Evolutionary conservation across 2,113 vertebrate species (phyloP), one percentile per base, ranked within the genome.

Genomic region (Symphodus melops): DNA sequence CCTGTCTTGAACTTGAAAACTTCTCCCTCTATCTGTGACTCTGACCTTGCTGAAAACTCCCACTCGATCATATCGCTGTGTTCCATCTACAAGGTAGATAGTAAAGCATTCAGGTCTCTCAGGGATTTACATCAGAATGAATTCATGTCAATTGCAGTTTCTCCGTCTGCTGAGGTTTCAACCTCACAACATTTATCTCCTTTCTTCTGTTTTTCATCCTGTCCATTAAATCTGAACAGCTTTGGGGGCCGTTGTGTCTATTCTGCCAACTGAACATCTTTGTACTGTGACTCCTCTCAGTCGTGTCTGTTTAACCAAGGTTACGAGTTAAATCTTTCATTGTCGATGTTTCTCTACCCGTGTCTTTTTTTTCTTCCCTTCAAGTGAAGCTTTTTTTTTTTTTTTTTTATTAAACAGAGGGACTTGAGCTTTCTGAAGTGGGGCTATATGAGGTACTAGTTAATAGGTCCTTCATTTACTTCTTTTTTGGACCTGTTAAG

Each of bases 41-140:
- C 8, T 75, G 75, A 83, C 88, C 86, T 89, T 82, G 82, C 64
- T 71, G 57, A 9, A 36, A 68, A 62, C 81, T 53, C 23, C 9
- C 52, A 46, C 70, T 64, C 33, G 44, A 33, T 33, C 19, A 7
- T 56, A 28, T 69, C 8, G 46, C 16, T 8, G 46, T 48, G 16
- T 48, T 90, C 61, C 62, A 79, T 88, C 82, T 51, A 77, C 49
- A 21, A 23, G 23, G 51, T 28, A 25, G 0, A 48, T 20, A 42
- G 61, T 41, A 60, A 56, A 78, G 54, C 48, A 79, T 41, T 33
- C 61, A 52, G 57, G 46, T 48, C 16, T 48, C 46, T 19, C 17
- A 48, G 16, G 11, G 28, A 37, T 13, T 56, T 21, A 28, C 1
- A 19, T 17, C 16, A 4, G 4, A 76, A 48, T 17, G 28, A 46